Conservation (phyloP, 2,113 vertebrate genomes). For the Cyprinus carpio region DNA sequence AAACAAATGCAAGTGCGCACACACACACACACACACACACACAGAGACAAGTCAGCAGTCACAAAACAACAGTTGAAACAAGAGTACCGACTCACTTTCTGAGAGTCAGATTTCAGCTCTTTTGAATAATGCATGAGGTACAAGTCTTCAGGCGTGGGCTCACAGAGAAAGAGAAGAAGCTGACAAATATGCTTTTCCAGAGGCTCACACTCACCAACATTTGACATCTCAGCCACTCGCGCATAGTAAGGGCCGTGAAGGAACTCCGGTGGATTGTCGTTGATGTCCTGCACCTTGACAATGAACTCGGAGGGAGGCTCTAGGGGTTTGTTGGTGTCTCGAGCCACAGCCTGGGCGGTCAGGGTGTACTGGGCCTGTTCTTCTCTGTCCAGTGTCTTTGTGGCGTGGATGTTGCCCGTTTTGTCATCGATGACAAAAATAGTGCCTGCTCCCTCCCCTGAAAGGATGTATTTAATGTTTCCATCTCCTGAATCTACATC, state of each 20-base stretch:
- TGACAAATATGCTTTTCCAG: conserved; percentile 1
- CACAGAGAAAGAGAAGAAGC: conserved; percentile 18
- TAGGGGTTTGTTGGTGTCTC: conserved; percentile 91
- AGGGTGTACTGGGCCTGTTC: conserved; percentile 96
- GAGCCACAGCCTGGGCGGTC: conserved; percentile 92
- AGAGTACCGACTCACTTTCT: conserved; percentile 39
- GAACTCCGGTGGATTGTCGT: conserved; percentile 96
- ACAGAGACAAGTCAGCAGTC: conserved; percentile 39
- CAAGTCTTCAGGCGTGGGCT: conserved; percentile 22
- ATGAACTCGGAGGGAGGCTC: conserved; percentile 98
- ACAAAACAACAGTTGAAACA: conserved; percentile 35
- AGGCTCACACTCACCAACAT: conserved; percentile 85
- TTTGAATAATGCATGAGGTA: conserved; percentile 55
- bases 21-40: conserved; percentile 28
- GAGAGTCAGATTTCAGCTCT: conserved; percentile 48
- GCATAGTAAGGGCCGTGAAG: conserved; percentile 94
- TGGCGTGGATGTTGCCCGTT: conserved; percentile 98
- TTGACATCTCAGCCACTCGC: conserved; percentile 96
- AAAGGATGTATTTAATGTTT: conserved; percentile 98
- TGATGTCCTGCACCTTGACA: conserved; percentile 99
- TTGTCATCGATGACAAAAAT: conserved; percentile 99
- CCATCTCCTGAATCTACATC: conserved; percentile 94
- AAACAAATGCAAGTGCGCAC: conserved; percentile 28
- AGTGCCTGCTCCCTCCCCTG: conserved; percentile 95
- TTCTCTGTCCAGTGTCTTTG: conserved; percentile 95